Evolutionary conservation across 2,113 vertebrate species (phyloP).

Genomic region (Apistogramma diplotaenia): DNA sequence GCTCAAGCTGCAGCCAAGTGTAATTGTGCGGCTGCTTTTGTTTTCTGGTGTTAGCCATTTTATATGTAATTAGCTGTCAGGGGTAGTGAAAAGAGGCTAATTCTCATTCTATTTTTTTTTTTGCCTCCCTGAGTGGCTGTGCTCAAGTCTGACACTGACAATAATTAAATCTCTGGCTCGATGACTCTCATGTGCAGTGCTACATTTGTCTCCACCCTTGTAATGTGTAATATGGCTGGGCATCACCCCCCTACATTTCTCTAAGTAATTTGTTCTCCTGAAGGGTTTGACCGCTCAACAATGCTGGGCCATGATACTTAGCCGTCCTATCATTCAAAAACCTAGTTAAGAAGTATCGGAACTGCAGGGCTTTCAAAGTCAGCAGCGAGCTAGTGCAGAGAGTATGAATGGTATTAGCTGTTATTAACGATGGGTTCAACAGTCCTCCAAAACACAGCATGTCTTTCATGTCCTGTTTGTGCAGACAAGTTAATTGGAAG

Average conservation of each 20-base stretch:
- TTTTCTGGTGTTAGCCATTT: conserved; percentile 65
- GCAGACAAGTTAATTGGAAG: neutral
- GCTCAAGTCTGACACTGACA: conserved; percentile 68
- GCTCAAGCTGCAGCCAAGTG: conserved; percentile 37
- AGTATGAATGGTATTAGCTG: neutral
- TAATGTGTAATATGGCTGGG: conserved; percentile 43
- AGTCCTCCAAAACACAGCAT: neutral
- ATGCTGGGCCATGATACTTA: conserved; percentile 57
- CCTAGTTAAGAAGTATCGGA: conserved; percentile 56
- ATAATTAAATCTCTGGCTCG: conserved; percentile 74
- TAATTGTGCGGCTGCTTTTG: conserved; percentile 61
- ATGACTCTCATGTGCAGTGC: conserved; percentile 50
- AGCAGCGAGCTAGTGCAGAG: neutral
- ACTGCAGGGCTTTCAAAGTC: conserved; percentile 36
- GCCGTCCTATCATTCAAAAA: conserved; percentile 52
- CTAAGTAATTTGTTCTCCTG: conserved; percentile 63
- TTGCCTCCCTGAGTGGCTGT: conserved; percentile 46
- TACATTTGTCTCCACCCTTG: conserved; percentile 61
- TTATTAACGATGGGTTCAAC: neutral
- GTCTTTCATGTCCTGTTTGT: neutral
- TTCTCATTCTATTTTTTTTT: conserved; percentile 66
- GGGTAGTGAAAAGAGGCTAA: conserved; percentile 64
- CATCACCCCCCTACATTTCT: conserved; percentile 33
- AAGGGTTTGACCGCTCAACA: conserved; percentile 62
- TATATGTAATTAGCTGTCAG: conserved; percentile 76